phyloP scores from a whole-genome alignment of 2,888 invertebrate species.

The Lypha dubia region DNA sequence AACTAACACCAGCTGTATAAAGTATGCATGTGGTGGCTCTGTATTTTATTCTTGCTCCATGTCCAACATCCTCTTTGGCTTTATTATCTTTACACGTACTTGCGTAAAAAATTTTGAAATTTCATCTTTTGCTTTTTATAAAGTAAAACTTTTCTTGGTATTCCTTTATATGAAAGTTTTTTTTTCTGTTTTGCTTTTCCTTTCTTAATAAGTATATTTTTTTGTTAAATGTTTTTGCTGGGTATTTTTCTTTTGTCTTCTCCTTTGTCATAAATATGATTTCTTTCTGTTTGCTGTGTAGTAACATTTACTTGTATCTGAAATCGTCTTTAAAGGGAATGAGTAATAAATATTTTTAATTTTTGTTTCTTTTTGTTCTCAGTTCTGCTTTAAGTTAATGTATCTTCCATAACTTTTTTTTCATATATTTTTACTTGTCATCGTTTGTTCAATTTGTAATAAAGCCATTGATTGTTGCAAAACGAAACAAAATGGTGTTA shows the following conservation, averaged over 20 bases:
- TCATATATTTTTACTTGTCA: neutral
- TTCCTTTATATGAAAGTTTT: constrained; percentile 21
- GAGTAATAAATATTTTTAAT: constrained; percentile 19
- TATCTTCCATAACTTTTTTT: constrained; percentile 24
- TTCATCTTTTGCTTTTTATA: neutral
- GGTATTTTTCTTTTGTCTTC: neutral
- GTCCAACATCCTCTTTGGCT: constrained; percentile 22
- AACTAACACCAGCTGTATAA: constrained; percentile 55
- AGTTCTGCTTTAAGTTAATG: constrained; percentile 3
- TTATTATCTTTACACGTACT: neutral
- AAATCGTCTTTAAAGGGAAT: constrained; percentile 14
- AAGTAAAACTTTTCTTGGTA: constrained; percentile 23
- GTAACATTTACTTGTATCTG: constrained; percentile 1
- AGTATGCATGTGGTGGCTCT: constrained; percentile 8
- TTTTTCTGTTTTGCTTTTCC: constrained; percentile 8
- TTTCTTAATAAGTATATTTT: neutral
- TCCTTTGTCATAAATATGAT: neutral
- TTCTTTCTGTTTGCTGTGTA: constrained; percentile 1
- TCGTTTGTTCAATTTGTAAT: constrained; percentile 37
- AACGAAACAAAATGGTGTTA: constrained; percentile 39
- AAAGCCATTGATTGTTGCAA: constrained; percentile 52
- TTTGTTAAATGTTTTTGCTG: constrained; percentile 8
- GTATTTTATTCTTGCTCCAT: constrained; percentile 32
- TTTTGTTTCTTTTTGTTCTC: neutral
- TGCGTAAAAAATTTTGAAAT: constrained; percentile 6